phyloP scores from a whole-genome alignment of 1,140 invertebrate species.

The Drosophila sproati region DNA sequence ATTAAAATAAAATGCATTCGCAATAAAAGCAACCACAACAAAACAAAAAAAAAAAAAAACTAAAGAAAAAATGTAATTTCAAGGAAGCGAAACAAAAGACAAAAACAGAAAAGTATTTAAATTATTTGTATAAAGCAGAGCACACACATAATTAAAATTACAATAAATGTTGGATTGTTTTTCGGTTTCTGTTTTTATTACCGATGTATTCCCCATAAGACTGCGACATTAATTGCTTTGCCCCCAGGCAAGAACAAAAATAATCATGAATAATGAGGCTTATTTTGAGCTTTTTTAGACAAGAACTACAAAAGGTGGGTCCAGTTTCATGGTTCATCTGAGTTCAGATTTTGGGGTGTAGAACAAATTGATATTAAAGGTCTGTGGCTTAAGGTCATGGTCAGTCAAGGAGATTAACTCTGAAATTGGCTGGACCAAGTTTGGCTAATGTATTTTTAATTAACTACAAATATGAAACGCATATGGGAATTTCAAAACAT shows the following conservation, averaged over 20 bases:
- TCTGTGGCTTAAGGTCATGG: conserved; percentile 54
- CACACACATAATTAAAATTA: conserved; percentile 25
- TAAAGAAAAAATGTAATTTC: conserved; percentile 5
- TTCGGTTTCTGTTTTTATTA: not conserved
- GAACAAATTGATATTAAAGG: conserved; percentile 23
- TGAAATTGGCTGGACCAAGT: not conserved
- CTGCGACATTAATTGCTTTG: conserved; percentile 35
- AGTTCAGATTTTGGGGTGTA: conserved; percentile 46
- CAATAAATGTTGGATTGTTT: conserved; percentile 35
- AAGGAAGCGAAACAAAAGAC: conserved; percentile 24
- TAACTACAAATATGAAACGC: not conserved
- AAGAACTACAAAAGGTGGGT: conserved; percentile 25
- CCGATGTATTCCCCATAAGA: not conserved
- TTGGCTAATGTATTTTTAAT: not conserved
- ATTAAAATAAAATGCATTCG: conserved; percentile 21
- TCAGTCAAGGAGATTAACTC: conserved; percentile 35
- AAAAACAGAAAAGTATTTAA: conserved; percentile 5
- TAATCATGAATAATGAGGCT: conserved; percentile 53
- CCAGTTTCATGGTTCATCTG: conserved; percentile 11
- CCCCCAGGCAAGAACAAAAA: conserved; percentile 35
- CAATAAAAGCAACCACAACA: conserved; percentile 16
- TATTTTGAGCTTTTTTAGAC: conserved; percentile 33
- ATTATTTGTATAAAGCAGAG: conserved; percentile 18
- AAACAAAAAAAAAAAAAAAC: conserved; percentile 5
- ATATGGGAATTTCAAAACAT: not conserved